phyloP scores from a whole-genome alignment of 37 sponge, comb jelly and placozoan species.

The Tethya wilhelma region DNA sequence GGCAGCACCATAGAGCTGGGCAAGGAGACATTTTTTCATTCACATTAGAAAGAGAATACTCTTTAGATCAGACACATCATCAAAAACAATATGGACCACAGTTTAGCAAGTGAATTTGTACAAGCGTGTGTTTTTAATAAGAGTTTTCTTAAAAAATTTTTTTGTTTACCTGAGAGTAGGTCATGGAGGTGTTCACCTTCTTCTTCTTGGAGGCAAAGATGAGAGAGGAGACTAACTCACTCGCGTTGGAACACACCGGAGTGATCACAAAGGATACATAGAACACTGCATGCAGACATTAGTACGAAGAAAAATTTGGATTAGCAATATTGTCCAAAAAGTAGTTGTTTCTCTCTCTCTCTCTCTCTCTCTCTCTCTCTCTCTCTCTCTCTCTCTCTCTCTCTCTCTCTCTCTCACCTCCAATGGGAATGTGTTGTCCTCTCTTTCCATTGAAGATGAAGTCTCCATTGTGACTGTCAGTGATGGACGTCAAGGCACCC shows the following conservation, averaged over 20 bases:
- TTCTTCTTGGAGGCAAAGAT: slow-evolving; percentile 90
- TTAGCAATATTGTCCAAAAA: too few relatives aligned
- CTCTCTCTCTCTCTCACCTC: slow-evolving; percentile 39
- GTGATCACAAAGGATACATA: slow-evolving; percentile 92
- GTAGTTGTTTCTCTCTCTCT: slow-evolving; percentile 15
- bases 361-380: slow-evolving; percentile 31
- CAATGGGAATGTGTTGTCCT: slow-evolving; percentile 75
- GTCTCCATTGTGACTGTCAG: slow-evolving; percentile 50
- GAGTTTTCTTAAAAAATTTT: too few relatives aligned
- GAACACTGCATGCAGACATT: too few relatives aligned
- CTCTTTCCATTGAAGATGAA: background rate
- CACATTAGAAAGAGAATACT: too few relatives aligned
- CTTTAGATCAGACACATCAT: too few relatives aligned
- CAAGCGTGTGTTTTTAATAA: too few relatives aligned
- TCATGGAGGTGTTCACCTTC: slow-evolving; percentile 77
- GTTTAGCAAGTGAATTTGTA: too few relatives aligned
- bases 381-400: slow-evolving; percentile 26
- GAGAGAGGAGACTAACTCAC: slow-evolving; percentile 92
- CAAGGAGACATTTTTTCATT: too few relatives aligned
- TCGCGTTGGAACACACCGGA: slow-evolving; percentile 94
- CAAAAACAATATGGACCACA: too few relatives aligned
- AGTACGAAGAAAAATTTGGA: too few relatives aligned
- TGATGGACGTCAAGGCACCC: slow-evolving; percentile 70
- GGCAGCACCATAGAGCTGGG: slow-evolving; percentile 91
- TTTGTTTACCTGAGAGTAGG: slow-evolving; percentile 90